Conservation (phyloP, 1,140 invertebrate genomes). For the Schlechtendalia chinensis region DNA sequence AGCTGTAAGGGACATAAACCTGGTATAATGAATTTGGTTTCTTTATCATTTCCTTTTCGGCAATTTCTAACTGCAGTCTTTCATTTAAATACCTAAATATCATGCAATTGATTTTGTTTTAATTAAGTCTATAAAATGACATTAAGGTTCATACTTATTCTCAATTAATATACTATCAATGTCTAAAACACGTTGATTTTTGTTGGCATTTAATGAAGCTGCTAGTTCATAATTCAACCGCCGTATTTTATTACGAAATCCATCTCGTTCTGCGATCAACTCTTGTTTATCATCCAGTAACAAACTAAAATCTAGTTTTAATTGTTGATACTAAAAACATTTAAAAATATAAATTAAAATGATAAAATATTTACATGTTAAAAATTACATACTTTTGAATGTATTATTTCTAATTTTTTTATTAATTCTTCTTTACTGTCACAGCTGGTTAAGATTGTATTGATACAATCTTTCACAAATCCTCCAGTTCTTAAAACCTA, state of each 20-base stretch:
- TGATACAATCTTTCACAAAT: slow-evolving; percentile 35
- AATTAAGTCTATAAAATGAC: background rate
- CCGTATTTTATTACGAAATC: slow-evolving; percentile 81
- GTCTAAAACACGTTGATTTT: slow-evolving; percentile 65
- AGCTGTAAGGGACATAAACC: slow-evolving; percentile 57
- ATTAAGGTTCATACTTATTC: slow-evolving; percentile 62
- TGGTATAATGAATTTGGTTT: slow-evolving; percentile 72
- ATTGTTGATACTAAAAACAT: slow-evolving; percentile 59
- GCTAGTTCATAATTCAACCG: slow-evolving; percentile 79
- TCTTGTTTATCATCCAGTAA: slow-evolving; percentile 86
- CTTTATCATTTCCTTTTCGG: slow-evolving; percentile 74
- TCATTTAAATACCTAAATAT: slow-evolving; percentile 71
- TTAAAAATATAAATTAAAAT: background rate
- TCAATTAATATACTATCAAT: slow-evolving; percentile 78
- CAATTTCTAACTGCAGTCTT: slow-evolving; percentile 72
- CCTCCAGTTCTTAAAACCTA: slow-evolving; percentile 55
- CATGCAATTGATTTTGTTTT: slow-evolving; percentile 50
- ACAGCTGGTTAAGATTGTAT: slow-evolving; percentile 31
- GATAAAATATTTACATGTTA: background rate
- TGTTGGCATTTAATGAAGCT: slow-evolving; percentile 65
- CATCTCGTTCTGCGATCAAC: slow-evolving; percentile 74
- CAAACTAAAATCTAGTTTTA: slow-evolving; percentile 71
- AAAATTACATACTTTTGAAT: slow-evolving; percentile 31
- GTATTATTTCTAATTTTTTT: slow-evolving; percentile 41
- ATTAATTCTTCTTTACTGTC: slow-evolving; percentile 44